Percentiles rank a stretch among this genome's conserved stretches.
phyloP scores from a whole-genome alignment of 1,140 invertebrate species.

The Lysiphlebus fabarum region DNA sequence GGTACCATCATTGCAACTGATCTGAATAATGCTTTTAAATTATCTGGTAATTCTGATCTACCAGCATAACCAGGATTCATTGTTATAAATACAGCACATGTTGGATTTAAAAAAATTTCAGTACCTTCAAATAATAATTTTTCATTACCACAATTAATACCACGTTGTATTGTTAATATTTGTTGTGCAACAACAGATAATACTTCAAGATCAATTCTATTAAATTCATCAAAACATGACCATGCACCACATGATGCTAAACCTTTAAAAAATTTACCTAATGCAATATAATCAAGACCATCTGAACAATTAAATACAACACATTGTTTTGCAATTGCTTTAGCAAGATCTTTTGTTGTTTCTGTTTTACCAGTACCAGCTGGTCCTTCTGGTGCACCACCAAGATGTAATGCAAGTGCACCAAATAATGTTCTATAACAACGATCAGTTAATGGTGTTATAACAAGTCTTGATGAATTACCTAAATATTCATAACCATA shows the following conservation, averaged over 20 bases:
- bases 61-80: constrained; percentile 95
- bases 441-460: constrained; percentile 87
- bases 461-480: constrained; percentile 82
- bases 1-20: constrained; percentile 98
- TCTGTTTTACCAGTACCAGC: constrained; percentile 96
- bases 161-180: constrained; percentile 76
- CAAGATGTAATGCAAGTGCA: constrained; percentile 78
- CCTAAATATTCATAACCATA: constrained; percentile 97
- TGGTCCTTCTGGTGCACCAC: constrained; percentile 90
- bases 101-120: constrained; percentile 77
- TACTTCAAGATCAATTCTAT: constrained; percentile 80
- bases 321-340: constrained; percentile 93
- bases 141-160: constrained; percentile 73
- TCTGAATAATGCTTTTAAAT: constrained; percentile 89
- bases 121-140: constrained; percentile 90
- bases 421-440: constrained; percentile 92
- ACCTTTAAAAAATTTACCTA: constrained; percentile 97
- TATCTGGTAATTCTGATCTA: constrained; percentile 86
- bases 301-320: constrained; percentile 96
- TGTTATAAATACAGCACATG: constrained; percentile 92
- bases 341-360: constrained; percentile 94
- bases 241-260: constrained; percentile 93
- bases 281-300: constrained; percentile 86
- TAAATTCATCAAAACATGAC: constrained; percentile 98
- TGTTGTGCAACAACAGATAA: constrained; percentile 90